phyloP scores from a whole-genome alignment of 2,113 vertebrate species.

The Sterrhoptilus dennistouni region DNA sequence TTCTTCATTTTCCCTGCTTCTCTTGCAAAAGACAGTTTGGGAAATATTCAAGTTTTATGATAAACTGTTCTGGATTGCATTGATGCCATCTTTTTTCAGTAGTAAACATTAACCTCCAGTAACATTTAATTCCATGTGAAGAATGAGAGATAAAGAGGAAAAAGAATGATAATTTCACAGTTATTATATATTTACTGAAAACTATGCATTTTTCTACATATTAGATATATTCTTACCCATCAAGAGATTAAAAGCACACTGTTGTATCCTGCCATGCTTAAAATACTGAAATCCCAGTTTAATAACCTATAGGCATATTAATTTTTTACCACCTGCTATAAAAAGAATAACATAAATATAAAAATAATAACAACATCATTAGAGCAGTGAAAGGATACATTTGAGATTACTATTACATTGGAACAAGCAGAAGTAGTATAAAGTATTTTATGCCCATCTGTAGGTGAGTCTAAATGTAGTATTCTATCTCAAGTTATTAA shows the following conservation, averaged over 20 bases:
- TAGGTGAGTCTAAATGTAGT: not conserved
- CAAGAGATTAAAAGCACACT: not conserved
- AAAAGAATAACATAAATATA: not conserved
- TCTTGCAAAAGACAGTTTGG: not conserved
- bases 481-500: not conserved
- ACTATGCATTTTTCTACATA: rapidly evolving
- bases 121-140: not conserved
- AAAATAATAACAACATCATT: not conserved
- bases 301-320: not conserved
- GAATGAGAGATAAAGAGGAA: not conserved
- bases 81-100: not conserved
- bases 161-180: not conserved
- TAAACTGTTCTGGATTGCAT: not conserved
- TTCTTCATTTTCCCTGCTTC: not conserved
- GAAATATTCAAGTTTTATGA: not conserved
- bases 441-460: not conserved
- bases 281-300: not conserved
- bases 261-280: not conserved
- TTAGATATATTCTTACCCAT: not conserved
- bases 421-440: not conserved
- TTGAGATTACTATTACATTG: not conserved
- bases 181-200: not conserved
- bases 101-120: not conserved
- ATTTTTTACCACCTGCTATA: not conserved
- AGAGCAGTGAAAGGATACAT: not conserved